phyloP scores from a whole-genome alignment of 1,140 invertebrate species.

The Drosophila nikananu region DNA sequence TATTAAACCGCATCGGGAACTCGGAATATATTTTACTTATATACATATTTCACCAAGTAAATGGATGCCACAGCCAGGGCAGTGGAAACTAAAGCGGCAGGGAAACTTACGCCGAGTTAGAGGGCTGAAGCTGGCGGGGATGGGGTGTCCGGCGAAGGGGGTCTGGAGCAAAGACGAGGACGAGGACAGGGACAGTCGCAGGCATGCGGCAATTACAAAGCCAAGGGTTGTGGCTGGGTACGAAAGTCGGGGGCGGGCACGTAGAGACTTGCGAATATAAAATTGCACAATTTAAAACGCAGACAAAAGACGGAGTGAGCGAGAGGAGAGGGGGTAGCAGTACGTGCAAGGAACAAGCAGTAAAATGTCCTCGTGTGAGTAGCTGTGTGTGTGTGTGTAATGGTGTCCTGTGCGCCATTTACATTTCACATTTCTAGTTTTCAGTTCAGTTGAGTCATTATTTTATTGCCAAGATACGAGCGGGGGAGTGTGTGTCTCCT shows the following conservation, averaged over 20 bases:
- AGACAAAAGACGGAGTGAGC: slow-evolving; percentile 52
- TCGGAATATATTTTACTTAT: background rate
- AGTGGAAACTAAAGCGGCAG: slow-evolving; percentile 59
- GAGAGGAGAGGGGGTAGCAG: slow-evolving; percentile 11
- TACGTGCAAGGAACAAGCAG: slow-evolving; percentile 62
- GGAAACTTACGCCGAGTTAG: slow-evolving; percentile 62
- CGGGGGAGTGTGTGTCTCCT: slow-evolving; percentile 58
- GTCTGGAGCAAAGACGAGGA: background rate
- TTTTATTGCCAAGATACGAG: slow-evolving; percentile 83
- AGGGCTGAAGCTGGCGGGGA: slow-evolving; percentile 9
- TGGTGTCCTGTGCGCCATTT: slow-evolving; percentile 76
- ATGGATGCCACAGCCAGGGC: slow-evolving; percentile 28
- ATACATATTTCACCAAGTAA: slow-evolving; percentile 23
- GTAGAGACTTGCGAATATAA: slow-evolving; percentile 82
- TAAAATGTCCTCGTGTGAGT: slow-evolving; percentile 40
- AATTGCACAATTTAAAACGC: slow-evolving; percentile 81
- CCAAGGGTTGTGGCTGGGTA: slow-evolving; percentile 29
- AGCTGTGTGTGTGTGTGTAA: slow-evolving; percentile 22
- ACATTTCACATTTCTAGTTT: slow-evolving; percentile 84
- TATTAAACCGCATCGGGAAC: background rate
- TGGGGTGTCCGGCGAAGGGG: background rate
- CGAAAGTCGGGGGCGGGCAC: slow-evolving; percentile 22
- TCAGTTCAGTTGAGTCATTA: slow-evolving; percentile 84
- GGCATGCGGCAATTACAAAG: slow-evolving; percentile 76
- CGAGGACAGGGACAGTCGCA: slow-evolving; percentile 33